These are phyloP conservation scores for Ginglymostoma cirratum DNA, from an alignment of 2,113 vertebrate species.

Conservation along the genomic window DNA sequence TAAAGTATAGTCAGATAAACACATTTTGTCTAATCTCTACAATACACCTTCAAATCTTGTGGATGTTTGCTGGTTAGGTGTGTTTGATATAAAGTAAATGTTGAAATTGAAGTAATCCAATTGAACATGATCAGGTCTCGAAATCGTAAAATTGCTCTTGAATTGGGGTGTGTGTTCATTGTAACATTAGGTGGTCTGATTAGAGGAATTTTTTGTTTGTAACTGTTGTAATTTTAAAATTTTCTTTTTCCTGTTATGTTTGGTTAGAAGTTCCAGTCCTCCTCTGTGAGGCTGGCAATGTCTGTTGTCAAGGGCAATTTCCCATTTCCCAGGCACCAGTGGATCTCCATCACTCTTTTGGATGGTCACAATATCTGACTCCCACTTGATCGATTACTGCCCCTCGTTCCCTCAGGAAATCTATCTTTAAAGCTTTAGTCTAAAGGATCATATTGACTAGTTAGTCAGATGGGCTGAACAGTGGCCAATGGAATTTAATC, in stretches of 20 bases:
- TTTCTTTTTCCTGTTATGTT: neutral
- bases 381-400: too few species aligned
- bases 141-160: neutral
- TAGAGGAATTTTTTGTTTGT: neutral
- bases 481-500: too few species aligned
- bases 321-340: too few species aligned
- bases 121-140: neutral
- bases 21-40: neutral
- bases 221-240: neutral
- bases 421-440: too few species aligned
- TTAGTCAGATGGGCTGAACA: too few species aligned
- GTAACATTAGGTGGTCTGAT: neutral
- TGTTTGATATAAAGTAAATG: neutral
- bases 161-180: neutral
- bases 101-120: neutral
- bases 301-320: too few species aligned
- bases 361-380: too few species aligned
- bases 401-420: too few species aligned
- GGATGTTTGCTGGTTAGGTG: neutral
- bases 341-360: too few species aligned
- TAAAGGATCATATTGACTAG: too few species aligned
- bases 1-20: neutral
- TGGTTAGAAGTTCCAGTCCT: neutral
- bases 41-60: neutral
- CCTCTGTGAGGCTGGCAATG: too few species aligned